Percentiles rank a stretch among this genome's conserved stretches.
phyloP scores from a whole-genome alignment of 1,140 invertebrate species.

The Drosophila trapezifrons region DNA sequence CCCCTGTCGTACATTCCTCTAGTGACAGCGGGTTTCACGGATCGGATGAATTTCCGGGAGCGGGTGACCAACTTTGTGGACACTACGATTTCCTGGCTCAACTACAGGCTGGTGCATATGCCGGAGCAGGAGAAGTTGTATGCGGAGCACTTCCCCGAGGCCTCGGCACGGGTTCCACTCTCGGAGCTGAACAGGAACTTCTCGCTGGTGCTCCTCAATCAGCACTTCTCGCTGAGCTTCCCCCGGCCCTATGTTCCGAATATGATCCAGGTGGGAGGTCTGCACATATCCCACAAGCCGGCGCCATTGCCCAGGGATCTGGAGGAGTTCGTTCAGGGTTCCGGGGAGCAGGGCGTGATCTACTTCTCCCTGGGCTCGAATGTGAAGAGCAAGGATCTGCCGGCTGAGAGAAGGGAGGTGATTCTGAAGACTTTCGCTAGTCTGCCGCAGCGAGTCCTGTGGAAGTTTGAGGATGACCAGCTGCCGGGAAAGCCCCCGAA shows the following conservation, averaged over 20 bases:
- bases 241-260: conserved; percentile 85
- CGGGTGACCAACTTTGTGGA: conserved; percentile 81
- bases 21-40: conserved; percentile 60
- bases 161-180: conserved; percentile 60
- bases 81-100: conserved; percentile 46
- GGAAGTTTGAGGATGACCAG: conserved; percentile 88
- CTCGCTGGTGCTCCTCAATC: conserved; percentile 86
- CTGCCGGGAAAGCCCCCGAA: conserved; percentile 86
- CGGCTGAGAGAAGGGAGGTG: conserved; percentile 84
- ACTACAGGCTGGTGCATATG: conserved; percentile 41
- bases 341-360: conserved; percentile 85
- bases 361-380: conserved; percentile 88
- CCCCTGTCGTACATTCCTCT: conserved; percentile 80
- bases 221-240: conserved; percentile 85
- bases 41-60: conserved; percentile 84
- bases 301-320: conserved; percentile 84
- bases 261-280: conserved; percentile 86
- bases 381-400: conserved; percentile 85
- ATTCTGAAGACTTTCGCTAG: conserved; percentile 86
- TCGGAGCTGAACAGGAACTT: conserved; percentile 81
- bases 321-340: conserved; percentile 85
- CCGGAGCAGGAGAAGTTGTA: conserved; percentile 74
- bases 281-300: conserved; percentile 84
- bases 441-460: conserved; percentile 87
- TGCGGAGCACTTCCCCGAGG: conserved; percentile 83